Evolutionary conservation across 2,113 vertebrate genomes (phyloP), one percentile per base, ranked within the genome.

Genomic region (Cromileptes altivelis): DNA sequence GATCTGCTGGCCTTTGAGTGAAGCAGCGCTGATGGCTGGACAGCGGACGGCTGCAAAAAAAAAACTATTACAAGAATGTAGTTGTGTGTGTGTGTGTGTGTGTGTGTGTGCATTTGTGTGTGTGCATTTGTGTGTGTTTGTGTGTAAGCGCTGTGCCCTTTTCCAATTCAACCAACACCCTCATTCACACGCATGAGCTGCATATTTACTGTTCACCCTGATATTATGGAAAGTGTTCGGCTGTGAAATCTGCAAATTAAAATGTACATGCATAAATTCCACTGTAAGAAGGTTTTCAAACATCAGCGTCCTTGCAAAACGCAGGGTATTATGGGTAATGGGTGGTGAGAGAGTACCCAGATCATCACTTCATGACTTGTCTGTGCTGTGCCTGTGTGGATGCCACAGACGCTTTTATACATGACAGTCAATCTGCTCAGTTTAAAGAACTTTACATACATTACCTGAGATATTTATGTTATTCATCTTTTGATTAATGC

Each of bases 1-100:
- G 86, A 93, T 91, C 90, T 63, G 49, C 86, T 86, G 90, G 88
- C 92, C 92, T 88, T 78, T 74, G 23, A 80, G 70, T 75, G 82
- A 90, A 73, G 81, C 88, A 77, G 88, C 62, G 81, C 61, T 61
- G 85, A 88, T 79, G 82, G 83, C 83, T 89, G 92, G 91, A 89
- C 71, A 86, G 90, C 4, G 79, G 69, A 88, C 67, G 69, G 80
- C 76, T 67, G 71, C 70, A 81, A 73, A 60, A 73, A 60, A 53
- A 61, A 87, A 77, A 68, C 13, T 6, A 78, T 74, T 73, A 42
- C 60, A 74, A 87, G 55, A 80, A 79, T 21, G 57, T 80, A 70
- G 81, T 62, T 27, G 27, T 88, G 40, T 80, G 47, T 58, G 45
- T 58, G 58, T n/a, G 58, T 71, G n/a, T 70, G 47, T 61, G 47